Conservation (phyloP, 2,113 vertebrate species). For the Amphiprion ocellaris region DNA sequence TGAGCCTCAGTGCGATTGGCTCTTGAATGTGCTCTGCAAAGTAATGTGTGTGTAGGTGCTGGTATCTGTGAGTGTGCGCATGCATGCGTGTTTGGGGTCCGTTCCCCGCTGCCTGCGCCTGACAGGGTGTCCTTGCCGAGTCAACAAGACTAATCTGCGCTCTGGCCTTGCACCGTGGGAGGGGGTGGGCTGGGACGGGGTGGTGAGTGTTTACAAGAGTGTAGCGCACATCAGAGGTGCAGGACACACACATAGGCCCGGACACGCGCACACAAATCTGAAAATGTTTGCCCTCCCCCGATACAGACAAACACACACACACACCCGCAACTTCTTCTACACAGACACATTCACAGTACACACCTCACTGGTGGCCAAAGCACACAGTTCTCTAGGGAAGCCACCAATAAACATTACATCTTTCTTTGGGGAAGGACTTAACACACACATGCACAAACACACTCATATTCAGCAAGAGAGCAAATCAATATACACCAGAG, state of each 20-base stretch:
- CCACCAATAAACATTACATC: conserved; percentile 73
- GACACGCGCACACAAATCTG: conserved; percentile 42
- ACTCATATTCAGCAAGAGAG: conserved; percentile 52
- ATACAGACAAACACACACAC: not conserved
- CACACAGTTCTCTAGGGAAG: conserved; percentile 56
- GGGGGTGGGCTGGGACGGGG: conserved; percentile 18
- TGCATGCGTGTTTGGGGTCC: conserved; percentile 55
- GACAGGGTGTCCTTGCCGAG: conserved; percentile 85
- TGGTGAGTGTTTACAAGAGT: conserved; percentile 76
- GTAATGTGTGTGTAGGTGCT: conserved; percentile 51
- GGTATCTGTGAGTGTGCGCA: conserved; percentile 11
- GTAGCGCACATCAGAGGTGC: conserved; percentile 60
- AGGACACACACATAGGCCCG: conserved; percentile 63
- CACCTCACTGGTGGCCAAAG: conserved; percentile 52
- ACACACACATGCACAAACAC: conserved; percentile 44
- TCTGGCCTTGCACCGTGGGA: conserved; percentile 74
- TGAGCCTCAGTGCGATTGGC: conserved; percentile 70
- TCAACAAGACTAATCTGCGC: conserved; percentile 86
- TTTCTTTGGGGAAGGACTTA: conserved; percentile 62
- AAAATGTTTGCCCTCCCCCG: conserved; percentile 25
- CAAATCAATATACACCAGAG: conserved; percentile 66
- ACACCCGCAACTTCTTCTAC: conserved; percentile 17
- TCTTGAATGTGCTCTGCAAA: conserved; percentile 54
- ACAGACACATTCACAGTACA: conserved; percentile 30
- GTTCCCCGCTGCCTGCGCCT: conserved; percentile 69